Evolutionary conservation across 1,140 invertebrate species (phyloP).

Genomic region (Caenorhabditis tropicalis): DNA sequence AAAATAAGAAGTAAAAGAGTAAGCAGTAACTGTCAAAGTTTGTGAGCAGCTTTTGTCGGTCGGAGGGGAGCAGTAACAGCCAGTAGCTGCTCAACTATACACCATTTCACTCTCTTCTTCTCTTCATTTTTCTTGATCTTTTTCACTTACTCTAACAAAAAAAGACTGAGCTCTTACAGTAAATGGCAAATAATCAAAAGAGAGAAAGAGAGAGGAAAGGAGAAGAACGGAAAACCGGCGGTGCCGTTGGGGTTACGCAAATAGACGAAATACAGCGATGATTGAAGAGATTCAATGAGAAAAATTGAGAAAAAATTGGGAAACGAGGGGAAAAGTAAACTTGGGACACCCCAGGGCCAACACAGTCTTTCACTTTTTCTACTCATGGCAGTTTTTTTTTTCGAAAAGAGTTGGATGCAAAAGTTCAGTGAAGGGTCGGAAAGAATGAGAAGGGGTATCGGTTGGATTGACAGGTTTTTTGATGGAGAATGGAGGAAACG

Average conservation of each 20-base stretch:
- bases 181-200: constrained; percentile 17
- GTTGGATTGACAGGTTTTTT: neutral
- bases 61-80: neutral
- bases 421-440: constrained; percentile 18
- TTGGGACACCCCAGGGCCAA: neutral
- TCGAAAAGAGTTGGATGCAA: constrained; percentile 10
- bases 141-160: neutral
- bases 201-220: neutral
- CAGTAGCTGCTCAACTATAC: neutral
- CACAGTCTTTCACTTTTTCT: neutral
- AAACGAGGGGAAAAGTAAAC: constrained; percentile 36
- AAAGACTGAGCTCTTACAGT: constrained; percentile 14
- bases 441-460: neutral
- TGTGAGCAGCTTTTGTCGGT: neutral
- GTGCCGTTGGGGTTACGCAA: constrained; percentile 40
- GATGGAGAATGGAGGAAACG: neutral
- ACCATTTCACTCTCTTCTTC: neutral
- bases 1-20: neutral
- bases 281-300: neutral
- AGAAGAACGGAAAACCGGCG: constrained; percentile 36
- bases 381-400: neutral
- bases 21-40: constrained; percentile 31
- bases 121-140: neutral
- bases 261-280: neutral
- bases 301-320: neutral